Evolutionary conservation across 1,140 invertebrate species (phyloP), one percentile per base, ranked within the genome.

Genomic region (Tigriopus japonicus): DNA sequence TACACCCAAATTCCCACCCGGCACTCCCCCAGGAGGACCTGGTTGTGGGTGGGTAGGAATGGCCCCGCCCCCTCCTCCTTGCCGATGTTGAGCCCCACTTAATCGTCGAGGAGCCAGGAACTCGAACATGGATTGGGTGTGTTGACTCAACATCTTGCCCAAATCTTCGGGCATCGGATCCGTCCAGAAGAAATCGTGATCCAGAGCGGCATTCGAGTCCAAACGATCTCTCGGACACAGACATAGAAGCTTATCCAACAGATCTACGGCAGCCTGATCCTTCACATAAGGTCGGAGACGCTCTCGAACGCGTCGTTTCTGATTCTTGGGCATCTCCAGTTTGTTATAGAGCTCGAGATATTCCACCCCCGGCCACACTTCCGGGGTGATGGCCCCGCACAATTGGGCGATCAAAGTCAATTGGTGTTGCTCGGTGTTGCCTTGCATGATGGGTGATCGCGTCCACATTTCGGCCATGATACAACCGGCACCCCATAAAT

Each of bases 401-500:
- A 98, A 73, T 69, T 97, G 91, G 0, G 86, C 90, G 61, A 99
- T 98, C 12, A 97, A 75, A 12, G 85, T 88, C 0, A 99, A 71
- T 67, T 99, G 96, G 68, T 95, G 87, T 67, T 96, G 92, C 69
- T 99, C 93, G 10, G 87, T 91, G 64, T 84, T 87, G 0, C 95
- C 95, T 77, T 92, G 80, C 75, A 80, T 80, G 40, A 84, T 82
- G 6, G 82, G 82, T 51, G 71, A 75, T 63, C 92, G 75, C 0
- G 92, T 98, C 94, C 94, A 98, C 88, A 98, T 93, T 75, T 99
- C 93, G 0, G 93, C 93, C 92, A 98, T 96, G 49, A 98, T 98
- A 69, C 94, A 98, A 0, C 94, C 94, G 24, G 89, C 93, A 12
- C 93, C 93, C 94, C 94, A 98, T 71, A 97, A 79, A 75, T 98